A percentile compares a stretch with the other conserved stretches of the same genome.
These are phyloP conservation scores for Naja naja DNA, from an alignment of 2,113 vertebrate species.

Conservation along the genomic window DNA sequence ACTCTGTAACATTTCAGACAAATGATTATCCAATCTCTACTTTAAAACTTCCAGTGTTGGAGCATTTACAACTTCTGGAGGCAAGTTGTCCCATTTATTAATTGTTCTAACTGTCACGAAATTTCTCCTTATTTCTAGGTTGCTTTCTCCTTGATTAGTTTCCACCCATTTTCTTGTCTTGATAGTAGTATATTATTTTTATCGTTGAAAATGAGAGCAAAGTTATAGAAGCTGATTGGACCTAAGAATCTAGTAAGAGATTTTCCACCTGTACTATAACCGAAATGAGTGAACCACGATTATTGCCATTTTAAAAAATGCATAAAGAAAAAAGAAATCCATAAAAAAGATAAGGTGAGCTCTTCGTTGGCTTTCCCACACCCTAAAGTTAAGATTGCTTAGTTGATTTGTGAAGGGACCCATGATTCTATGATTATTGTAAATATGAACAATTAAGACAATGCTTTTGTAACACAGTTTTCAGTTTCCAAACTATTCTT, in stretches of 20 bases:
- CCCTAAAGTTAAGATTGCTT: not conserved
- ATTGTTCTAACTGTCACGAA: no score
- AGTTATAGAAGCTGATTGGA: not conserved
- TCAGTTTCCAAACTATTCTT: not conserved
- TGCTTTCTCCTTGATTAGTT: no score
- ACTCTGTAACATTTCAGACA: no score
- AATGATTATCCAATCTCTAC: no score
- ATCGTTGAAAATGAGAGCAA: not conserved
- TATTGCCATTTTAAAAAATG: not conserved
- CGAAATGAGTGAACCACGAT: not conserved
- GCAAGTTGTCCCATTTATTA: no score
- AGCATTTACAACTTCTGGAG: no score
- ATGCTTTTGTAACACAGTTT: not conserved
- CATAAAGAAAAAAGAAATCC: not conserved
- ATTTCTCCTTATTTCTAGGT: no score
- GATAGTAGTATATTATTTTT: not conserved
- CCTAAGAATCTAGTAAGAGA: not conserved
- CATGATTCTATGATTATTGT: not conserved
- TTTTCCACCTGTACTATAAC: not conserved
- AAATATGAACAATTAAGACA: not conserved
- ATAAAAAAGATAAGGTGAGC: not conserved
- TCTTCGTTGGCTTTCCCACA: not conserved
- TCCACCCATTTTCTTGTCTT: no score
- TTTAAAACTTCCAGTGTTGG: no score
- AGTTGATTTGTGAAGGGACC: not conserved